Base-by-base conservation (phyloP, 1,140 invertebrate genomes). In the Drosophila biarmipes region DNA sequence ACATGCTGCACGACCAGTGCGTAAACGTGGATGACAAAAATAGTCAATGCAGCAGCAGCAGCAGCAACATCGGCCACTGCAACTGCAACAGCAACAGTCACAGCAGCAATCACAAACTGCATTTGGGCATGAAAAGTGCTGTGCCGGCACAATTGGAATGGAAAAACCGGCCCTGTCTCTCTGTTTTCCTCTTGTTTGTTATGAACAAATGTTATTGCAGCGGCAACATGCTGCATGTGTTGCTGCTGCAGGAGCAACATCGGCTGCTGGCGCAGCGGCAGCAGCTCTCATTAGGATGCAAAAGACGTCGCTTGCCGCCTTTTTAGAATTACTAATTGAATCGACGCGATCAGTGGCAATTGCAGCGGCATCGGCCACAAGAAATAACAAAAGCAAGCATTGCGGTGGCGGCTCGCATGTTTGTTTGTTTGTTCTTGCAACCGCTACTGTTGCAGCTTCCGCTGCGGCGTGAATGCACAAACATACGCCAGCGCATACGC, bases 301-400 rank as follows among this genome's bases (percentile, higher is more conserved):
- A 80, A 82, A 89, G 73, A 77, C 90, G 79, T 90, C 67, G 80
- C 74, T 80, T 85, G 79, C 76, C 81, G 84, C 80, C 80, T 86
- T 86, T 91, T 91, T 80, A 91, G 90, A 91, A 91, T 91, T 82
- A 91, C 90, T 91, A 91, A 91, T 91, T 91, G 90, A 91, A 91
- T 86, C 89, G 90, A 91, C 90, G 90, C 89, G 84, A 85, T 89
- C 77, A 74, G 79, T 77, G 81, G 81, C 72, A 86, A 86, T 80
- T 80, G 82, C 73, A 80, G 59, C 80, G 61, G 76, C 78, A 68
- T 73, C 73, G 72, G 56, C 66, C 75, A 61, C 73, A 59, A 51
- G 42, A 62, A 54, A 49, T 43, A 69, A 69, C 66, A 52, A 58
- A 57, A 75, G 66, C 51, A 58, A 49, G 45, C 54, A 61, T 68